A percentile compares a stretch with the other conserved stretches of the same genome.
Evolutionary conservation across 2,888 invertebrate genomes (phyloP).

Genomic region (Hyles lineata): DNA sequence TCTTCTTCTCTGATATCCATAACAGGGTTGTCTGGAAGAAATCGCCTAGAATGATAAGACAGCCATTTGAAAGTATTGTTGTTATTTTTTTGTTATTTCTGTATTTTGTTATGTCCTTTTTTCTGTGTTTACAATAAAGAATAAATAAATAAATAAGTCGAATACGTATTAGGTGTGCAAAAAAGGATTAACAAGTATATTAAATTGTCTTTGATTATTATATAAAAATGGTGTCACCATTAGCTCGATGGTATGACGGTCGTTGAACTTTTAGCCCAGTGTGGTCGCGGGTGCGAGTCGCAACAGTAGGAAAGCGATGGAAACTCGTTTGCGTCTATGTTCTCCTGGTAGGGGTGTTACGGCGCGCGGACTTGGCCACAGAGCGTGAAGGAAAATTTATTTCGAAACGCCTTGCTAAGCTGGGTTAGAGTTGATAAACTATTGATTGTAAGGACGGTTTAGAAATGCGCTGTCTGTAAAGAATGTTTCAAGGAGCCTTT

Average conservation of each 20-base stretch:
- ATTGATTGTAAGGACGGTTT: not conserved
- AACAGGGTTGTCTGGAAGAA: no score
- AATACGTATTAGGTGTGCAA: not conserved
- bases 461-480: not conserved
- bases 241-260: slow-evolving; percentile 44
- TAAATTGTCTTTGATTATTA: slow-evolving; percentile 31
- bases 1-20: no score
- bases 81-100: no score
- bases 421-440: not conserved
- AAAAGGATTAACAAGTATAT: not conserved
- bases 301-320: slow-evolving; percentile 42
- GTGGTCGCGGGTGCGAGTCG: slow-evolving; percentile 36
- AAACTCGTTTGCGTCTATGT: slow-evolving; percentile 60
- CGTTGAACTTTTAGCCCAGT: slow-evolving; percentile 69
- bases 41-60: no score
- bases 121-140: no score
- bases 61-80: no score
- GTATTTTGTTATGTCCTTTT: no score
- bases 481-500: not conserved
- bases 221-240: slow-evolving; percentile 54
- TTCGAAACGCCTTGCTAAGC: slow-evolving; percentile 12
- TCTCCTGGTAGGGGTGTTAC: slow-evolving; percentile 58
- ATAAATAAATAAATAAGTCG: no score
- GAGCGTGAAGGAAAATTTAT: slow-evolving; percentile 22
- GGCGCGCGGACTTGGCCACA: slow-evolving; percentile 16